Base-by-base conservation (phyloP, 2,113 vertebrate genomes). In the Corydoras maculifer region DNA sequence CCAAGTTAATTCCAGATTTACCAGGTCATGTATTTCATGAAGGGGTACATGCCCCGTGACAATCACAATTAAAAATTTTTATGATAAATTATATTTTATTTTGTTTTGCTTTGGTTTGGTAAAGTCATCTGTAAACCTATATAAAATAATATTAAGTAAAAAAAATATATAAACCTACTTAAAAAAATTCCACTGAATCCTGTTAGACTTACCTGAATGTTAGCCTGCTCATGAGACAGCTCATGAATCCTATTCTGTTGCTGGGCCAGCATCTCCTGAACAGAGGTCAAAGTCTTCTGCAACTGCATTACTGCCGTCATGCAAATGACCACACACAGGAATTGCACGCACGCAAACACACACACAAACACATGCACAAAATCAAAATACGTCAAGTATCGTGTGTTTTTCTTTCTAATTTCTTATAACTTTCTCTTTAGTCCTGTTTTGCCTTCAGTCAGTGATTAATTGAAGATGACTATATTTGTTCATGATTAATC, bases 191-290 rank as follows among this genome's bases (percentile, higher is more conserved):
- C 18, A 25, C 18, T 25, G 18, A 25, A 25, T 32, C 29, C 62
- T 59, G 64, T 0, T 66, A 5, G 13, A 57, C 63, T 72, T 91
- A 98, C 96, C 93, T 97, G 92, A 50, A 93, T 88, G 48, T 93
- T 65, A 54, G 90, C 84, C 82, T 95, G 87, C 35, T 98, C 94
- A 43, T 93, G 93, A n/a, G 92, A 89, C 18, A 98, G 92, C 71
- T 97, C 93, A 80, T 98, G 94, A 75, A 98, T 93, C 78, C 88
- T 93, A 88, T 95, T 93, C 77, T 99, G 96, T 76, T 99, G 96
- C 77, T 98, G 94, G 49, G 92, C 78, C 69, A 98, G 90, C 72
- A 98, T 89, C 63, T 98, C 96, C 82, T 98, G 97, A 68, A 98
- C 89, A 0, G 93, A 90, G 58, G 89, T 88, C 82, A 99, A 84